Percentiles rank a stretch among this genome's conserved stretches.
These are phyloP conservation scores for Lepidocyrtinus sp. DNA, from an alignment of 2,888 invertebrate species.

Conservation along the genomic window DNA sequence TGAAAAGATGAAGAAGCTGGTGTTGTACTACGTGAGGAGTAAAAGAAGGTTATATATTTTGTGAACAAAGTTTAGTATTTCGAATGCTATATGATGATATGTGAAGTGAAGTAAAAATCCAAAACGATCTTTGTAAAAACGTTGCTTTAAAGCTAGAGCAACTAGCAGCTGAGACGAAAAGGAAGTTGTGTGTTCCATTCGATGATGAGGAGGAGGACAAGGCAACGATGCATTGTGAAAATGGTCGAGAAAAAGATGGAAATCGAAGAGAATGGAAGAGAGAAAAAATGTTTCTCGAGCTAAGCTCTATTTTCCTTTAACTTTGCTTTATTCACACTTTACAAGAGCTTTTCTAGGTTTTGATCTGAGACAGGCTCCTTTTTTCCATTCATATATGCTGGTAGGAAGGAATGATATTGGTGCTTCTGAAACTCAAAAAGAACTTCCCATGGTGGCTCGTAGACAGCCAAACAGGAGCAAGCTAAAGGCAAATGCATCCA, in stretches of 20 bases:
- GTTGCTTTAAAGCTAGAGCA: neutral
- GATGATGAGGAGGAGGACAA: constrained; percentile 15
- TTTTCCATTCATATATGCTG: constrained; percentile 20
- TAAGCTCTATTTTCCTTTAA: neutral
- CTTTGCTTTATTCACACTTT: constrained; percentile 6
- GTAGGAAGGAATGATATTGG: constrained; percentile 23
- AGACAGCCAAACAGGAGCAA: constrained; percentile 47
- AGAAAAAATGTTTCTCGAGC: neutral
- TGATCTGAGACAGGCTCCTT: neutral
- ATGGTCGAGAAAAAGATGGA: constrained; percentile 34
- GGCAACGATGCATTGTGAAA: constrained; percentile 25
- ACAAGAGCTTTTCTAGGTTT: neutral
- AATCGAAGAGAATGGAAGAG: constrained; percentile 54
- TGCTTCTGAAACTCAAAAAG: constrained; percentile 33
- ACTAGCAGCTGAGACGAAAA: constrained; percentile 25
- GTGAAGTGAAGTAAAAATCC: constrained; percentile 42
- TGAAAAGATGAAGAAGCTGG: no score
- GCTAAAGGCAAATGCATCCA: constrained; percentile 6
- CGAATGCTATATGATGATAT: constrained; percentile 25
- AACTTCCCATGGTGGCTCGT: constrained; percentile 52
- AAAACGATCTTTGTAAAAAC: constrained; percentile 24
- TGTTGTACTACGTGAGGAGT: no score
- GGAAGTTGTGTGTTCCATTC: constrained; percentile 10
- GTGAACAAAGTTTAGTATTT: neutral
- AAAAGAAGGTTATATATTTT: neutral